Conservation (phyloP, 1,140 invertebrate genomes). For the Rhizoglyphus robini region DNA sequence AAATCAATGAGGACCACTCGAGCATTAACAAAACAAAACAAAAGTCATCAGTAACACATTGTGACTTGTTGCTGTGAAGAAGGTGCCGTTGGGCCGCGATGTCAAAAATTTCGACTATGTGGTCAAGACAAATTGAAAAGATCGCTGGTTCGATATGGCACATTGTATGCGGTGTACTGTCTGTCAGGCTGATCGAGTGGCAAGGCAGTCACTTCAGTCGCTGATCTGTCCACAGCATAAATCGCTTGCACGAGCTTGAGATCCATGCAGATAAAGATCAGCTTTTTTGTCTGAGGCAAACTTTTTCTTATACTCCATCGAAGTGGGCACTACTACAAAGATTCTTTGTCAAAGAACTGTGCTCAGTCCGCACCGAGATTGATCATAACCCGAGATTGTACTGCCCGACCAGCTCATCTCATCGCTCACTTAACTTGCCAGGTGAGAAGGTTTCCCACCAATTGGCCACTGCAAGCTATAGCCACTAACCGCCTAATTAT, state of each 20-base stretch:
- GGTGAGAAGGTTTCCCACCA: neutral
- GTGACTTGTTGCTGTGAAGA: neutral
- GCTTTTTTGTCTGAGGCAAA: slow-evolving; percentile 8
- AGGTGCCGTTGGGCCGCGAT: too few species aligned
- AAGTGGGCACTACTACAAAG: too few species aligned
- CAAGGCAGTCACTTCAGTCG: too few species aligned
- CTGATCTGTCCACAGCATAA: neutral
- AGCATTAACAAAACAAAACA: neutral
- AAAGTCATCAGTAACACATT: neutral
- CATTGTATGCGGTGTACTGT: neutral
- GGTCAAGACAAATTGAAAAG: neutral
- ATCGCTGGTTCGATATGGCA: slow-evolving; percentile 1
- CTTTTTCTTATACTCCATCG: neutral
- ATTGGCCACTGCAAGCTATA: neutral
- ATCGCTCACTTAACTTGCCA: neutral
- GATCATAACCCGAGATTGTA: neutral
- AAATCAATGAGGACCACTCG: too few species aligned
- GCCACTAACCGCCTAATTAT: neutral
- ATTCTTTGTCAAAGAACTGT: too few species aligned
- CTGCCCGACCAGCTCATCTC: neutral
- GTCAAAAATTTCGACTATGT: slow-evolving; percentile 8
- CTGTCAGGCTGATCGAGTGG: slow-evolving; percentile 4
- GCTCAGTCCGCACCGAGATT: neutral
- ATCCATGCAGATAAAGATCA: slow-evolving; percentile 9
- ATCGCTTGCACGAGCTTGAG: slow-evolving; percentile 5